phyloP scores from a whole-genome alignment of 2,113 vertebrate genomes.

The Xenopus tropicalis region DNA sequence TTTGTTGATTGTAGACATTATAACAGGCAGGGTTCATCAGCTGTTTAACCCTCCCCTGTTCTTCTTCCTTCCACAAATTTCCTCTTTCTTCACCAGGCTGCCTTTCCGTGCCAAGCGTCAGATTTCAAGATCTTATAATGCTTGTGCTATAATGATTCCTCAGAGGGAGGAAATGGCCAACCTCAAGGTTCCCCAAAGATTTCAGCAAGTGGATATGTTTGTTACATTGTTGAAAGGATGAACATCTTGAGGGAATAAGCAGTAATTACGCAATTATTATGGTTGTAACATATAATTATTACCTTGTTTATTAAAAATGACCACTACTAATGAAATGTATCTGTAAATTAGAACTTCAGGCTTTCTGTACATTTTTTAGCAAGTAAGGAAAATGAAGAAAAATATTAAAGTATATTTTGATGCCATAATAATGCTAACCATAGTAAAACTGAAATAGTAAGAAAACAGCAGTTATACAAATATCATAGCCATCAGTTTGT shows the following conservation, averaged over 20 bases:
- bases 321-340: conserved; percentile 4
- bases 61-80: conserved; percentile 6
- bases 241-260: background rate
- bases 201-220: conserved; percentile 38
- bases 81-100: conserved; percentile 46
- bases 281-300: conserved; percentile 7
- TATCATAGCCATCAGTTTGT: too few relatives aligned
- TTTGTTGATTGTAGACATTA: conserved; percentile 8
- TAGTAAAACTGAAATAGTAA: background rate
- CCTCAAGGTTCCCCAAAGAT: conserved; percentile 43
- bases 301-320: background rate
- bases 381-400: background rate
- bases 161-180: conserved; percentile 47
- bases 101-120: conserved; percentile 54
- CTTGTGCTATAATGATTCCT: conserved; percentile 56
- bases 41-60: background rate
- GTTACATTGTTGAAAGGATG: conserved; percentile 9
- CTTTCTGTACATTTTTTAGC: too few relatives aligned
- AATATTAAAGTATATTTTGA: background rate
- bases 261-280: background rate
- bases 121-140: conserved; percentile 52
- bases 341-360: background rate
- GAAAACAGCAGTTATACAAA: too few relatives aligned
- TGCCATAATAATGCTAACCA: too few relatives aligned
- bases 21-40: conserved; percentile 6